phyloP scores from a whole-genome alignment of 2,888 invertebrate species.

The Dysmachus trigonus region DNA sequence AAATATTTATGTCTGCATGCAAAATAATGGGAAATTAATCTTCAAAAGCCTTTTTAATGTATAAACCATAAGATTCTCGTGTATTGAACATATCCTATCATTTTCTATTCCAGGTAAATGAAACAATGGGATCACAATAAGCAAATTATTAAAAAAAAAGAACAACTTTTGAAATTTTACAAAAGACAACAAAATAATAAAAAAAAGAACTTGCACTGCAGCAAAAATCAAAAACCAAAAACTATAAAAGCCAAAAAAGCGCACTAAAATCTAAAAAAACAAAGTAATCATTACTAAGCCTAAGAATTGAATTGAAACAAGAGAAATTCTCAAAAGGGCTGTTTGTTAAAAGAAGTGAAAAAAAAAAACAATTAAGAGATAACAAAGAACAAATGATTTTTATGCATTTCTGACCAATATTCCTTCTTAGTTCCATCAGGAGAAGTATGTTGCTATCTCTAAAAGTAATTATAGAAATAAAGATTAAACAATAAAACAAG shows the following conservation, averaged over 20 bases:
- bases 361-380: neutral
- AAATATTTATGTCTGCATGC: neutral
- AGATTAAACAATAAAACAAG: neutral
- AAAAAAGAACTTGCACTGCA: neutral
- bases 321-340: neutral
- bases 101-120: slow-evolving; percentile 19
- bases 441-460: slow-evolving; percentile 2
- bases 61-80: neutral
- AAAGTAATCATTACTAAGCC: neutral
- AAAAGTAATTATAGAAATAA: neutral
- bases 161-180: neutral
- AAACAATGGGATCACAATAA: slow-evolving; percentile 27
- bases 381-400: slow-evolving; percentile 15
- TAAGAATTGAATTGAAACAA: neutral
- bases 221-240: neutral
- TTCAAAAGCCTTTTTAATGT: neutral
- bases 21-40: neutral
- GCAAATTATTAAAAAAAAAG: neutral
- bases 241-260: neutral
- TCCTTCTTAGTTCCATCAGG: neutral
- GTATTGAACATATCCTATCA: neutral
- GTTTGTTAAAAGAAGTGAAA: neutral
- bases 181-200: neutral
- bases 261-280: neutral
- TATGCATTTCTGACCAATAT: slow-evolving; percentile 26